A percentile compares a stretch with the other conserved stretches of the same genome.
phyloP scores from a whole-genome alignment of 2,888 invertebrate species.

The Dolichopus griseipennis region DNA sequence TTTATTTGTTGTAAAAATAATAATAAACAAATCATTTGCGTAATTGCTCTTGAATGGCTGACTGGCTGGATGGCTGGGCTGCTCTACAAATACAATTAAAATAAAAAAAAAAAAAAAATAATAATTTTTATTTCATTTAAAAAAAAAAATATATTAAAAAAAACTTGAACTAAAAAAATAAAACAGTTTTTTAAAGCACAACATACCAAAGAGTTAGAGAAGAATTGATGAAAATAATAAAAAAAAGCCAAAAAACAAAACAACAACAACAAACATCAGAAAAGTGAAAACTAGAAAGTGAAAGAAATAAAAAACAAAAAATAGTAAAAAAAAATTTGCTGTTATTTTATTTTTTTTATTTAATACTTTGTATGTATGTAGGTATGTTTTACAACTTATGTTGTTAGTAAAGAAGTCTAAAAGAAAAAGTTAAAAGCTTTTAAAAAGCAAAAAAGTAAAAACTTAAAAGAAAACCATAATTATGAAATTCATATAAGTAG shows the following conservation, averaged over 20 bases:
- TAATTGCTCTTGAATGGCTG: neutral
- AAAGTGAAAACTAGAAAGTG: slow-evolving; percentile 9
- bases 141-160: slow-evolving; percentile 2
- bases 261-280: neutral
- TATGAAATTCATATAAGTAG: neutral
- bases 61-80: neutral
- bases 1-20: neutral
- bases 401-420: neutral
- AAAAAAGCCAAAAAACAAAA: neutral
- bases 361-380: no score
- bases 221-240: neutral
- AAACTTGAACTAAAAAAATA: no score
- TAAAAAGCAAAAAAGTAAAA: neutral
- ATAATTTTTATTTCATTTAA: neutral
- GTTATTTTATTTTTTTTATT: neutral
- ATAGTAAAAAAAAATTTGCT: neutral
- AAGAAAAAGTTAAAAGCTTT: neutral
- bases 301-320: neutral
- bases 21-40: slow-evolving; percentile 1
- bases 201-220: neutral
- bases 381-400: neutral
- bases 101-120: no score
- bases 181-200: no score
- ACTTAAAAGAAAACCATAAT: neutral
- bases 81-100: neutral